These are phyloP conservation scores for Nasonovia ribisnigri DNA, from an alignment of 2,888 invertebrate genomes.

Conservation along the genomic window DNA sequence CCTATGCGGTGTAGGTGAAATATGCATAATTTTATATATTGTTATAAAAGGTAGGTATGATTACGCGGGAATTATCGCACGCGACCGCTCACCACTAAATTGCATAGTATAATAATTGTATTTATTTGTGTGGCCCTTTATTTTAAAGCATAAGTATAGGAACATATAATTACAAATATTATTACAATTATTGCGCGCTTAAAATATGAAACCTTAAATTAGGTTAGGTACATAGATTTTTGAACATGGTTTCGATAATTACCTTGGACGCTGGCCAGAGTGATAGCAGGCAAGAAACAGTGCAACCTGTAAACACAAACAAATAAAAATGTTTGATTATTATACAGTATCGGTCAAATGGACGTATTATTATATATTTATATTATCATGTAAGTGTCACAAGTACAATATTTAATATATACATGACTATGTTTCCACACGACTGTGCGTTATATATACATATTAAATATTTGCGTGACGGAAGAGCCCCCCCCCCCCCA, in stretches of 20 bases:
- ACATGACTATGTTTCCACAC: not conserved
- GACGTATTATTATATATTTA: no score
- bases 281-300: slow-evolving; percentile 84
- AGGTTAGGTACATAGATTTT: not conserved
- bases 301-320: slow-evolving; percentile 77
- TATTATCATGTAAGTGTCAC: no score
- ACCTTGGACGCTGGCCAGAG: slow-evolving; percentile 86
- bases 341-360: not conserved
- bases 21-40: not conserved
- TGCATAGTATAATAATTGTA: not conserved
- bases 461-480: not conserved
- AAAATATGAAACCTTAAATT: not conserved
- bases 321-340: not conserved
- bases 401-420: not conserved
- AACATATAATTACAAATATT: not conserved
- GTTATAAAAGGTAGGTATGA: not conserved
- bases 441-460: not conserved
- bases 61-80: not conserved
- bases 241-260: slow-evolving; percentile 68
- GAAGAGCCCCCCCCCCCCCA: not conserved
- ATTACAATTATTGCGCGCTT: not conserved
- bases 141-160: not conserved
- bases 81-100: not conserved
- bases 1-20: not conserved
- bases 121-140: not conserved